These are phyloP conservation scores for Unio pictorum DNA, from an alignment of 2,888 invertebrate species.

Conservation along the genomic window DNA sequence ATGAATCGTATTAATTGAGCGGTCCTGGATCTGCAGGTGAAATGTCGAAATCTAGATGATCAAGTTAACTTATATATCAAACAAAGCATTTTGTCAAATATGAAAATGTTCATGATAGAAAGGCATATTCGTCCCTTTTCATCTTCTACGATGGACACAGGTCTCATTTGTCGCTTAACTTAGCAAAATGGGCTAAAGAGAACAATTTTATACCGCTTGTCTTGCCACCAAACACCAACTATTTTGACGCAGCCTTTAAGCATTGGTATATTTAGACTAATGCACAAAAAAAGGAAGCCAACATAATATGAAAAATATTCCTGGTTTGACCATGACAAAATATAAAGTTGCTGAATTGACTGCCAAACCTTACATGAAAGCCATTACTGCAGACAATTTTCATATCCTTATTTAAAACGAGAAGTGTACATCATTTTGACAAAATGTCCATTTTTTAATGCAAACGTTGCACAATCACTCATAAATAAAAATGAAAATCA, in stretches of 20 bases:
- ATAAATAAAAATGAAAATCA: no score
- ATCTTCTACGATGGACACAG: slow-evolving; percentile 13
- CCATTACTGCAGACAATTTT: no score
- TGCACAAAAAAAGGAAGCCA: not conserved
- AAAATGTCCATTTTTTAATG: no score
- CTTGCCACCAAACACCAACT: not conserved
- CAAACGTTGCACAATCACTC: no score
- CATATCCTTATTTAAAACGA: no score
- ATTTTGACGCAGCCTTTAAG: not conserved
- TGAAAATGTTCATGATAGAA: slow-evolving; percentile 5
- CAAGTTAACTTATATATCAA: slow-evolving; percentile 16
- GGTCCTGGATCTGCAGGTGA: slow-evolving; percentile 11
- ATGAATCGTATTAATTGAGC: slow-evolving; percentile 5
- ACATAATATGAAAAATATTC: slow-evolving; percentile 4
- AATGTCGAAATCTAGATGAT: slow-evolving; percentile 21
- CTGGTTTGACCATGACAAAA: slow-evolving; percentile 2
- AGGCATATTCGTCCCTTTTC: slow-evolving; percentile 2
- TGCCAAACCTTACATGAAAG: not conserved
- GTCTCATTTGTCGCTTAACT: slow-evolving; percentile 3
- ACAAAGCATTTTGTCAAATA: slow-evolving; percentile 12
- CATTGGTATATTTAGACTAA: slow-evolving; percentile 2
- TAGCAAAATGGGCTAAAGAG: slow-evolving; percentile 3
- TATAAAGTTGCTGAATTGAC: slow-evolving; percentile 1
- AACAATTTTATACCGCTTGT: not conserved
- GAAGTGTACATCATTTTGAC: no score